These are phyloP conservation scores for Eristalis intricaria DNA, from an alignment of 2,888 invertebrate genomes.

Conservation along the genomic window DNA sequence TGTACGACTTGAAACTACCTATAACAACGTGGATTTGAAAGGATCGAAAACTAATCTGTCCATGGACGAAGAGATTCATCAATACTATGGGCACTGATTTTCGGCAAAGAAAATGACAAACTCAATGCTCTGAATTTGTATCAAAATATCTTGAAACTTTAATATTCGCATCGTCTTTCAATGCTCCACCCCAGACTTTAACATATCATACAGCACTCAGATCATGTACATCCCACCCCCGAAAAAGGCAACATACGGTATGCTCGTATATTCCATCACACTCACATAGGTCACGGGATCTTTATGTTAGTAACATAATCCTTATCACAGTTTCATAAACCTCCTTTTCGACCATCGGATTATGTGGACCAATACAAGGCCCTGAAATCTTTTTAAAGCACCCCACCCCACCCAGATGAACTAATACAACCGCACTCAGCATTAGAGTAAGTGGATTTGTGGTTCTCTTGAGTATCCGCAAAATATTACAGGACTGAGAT, in stretches of 20 bases:
- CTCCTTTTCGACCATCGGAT: neutral
- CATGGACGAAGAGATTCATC: no score
- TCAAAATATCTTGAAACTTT: no score
- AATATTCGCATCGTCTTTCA: no score
- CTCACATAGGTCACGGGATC: neutral
- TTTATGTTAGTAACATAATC: neutral
- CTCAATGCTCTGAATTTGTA: no score
- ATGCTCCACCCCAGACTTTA: neutral
- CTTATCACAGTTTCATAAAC: neutral
- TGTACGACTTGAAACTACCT: no score
- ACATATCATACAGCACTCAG: neutral
- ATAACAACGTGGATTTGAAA: no score
- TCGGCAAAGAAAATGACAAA: no score
- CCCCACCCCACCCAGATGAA: conserved; percentile 10
- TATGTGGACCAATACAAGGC: neutral
- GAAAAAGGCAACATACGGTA: neutral
- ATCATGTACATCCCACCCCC: neutral
- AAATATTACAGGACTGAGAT: conserved; percentile 21
- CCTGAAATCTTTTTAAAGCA: conserved; percentile 10
- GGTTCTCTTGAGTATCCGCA: conserved; percentile 37
- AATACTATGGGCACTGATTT: no score
- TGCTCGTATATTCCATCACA: neutral
- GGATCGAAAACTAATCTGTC: no score
- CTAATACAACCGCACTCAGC: conserved; percentile 53
- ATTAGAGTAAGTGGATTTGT: conserved; percentile 62